Base-by-base conservation (phyloP, 2,113 vertebrate species). In the Bufo gargarizans region DNA sequence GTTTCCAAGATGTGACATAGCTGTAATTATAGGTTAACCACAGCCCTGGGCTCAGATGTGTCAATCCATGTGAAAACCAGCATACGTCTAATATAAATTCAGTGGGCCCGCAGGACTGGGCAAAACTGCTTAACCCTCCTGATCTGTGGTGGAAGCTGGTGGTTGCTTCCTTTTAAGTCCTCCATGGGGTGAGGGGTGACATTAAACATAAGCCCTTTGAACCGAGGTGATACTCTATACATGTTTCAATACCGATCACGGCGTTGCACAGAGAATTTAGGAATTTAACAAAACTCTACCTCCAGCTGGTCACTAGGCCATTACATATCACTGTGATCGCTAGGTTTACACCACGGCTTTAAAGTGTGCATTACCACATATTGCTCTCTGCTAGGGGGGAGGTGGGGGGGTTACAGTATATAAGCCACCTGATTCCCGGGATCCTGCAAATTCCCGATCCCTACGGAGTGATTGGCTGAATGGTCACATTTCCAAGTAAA, bases 21-120 rank as follows among this genome's bases (percentile, higher is more conserved):
- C 92, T 93, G 93, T 96, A 98, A 99, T 98, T 97, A 97, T 88
- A 91, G 97, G 97, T 99, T 98, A 99, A 98, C 95, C 96, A 97
- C 95, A 94, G 96, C 97, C 97, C 94, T 94, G 95, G 96, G 96
- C 96, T 94, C 94, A 89, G 90, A 93, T 93, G 93, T 96, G 94
- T 93, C 94, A 95, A 94, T 91, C 93, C 93, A 93, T 94, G 96
- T 95, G 95, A 94, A 94, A 92, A 92, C 94, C 94, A 94, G 94
- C 94, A 94, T 92, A 88, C 91, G 90, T 84, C 91, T 91, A 90
- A 89, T 91, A 91, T 89, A 94, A 96, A 92, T 93, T 94, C 93
- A 95, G 93, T 93, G 93, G 94, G 91, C 92, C 92, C 89, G 79
- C 74, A 93, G 93, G 91, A 86, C 92, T 45, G 22, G 72, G 22